Evolutionary conservation across 2,113 vertebrate species (phyloP).

Genomic region (Polypterus bichir): DNA sequence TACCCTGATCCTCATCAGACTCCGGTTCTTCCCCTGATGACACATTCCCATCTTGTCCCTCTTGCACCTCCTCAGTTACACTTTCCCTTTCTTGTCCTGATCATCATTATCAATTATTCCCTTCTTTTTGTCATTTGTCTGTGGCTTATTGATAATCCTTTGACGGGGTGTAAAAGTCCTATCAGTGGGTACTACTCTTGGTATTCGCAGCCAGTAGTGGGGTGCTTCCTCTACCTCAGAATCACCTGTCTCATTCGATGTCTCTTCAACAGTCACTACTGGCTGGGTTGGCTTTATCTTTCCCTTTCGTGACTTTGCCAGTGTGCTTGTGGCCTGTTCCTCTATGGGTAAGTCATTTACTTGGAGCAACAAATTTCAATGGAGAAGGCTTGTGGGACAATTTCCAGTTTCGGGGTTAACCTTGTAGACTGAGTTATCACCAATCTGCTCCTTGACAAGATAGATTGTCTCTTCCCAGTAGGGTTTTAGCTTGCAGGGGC

Average conservation of each 20-base stretch:
- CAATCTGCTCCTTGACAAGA: slow-evolving; percentile 2
- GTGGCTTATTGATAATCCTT: no score
- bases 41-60: not conserved
- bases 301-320: no score
- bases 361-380: not conserved
- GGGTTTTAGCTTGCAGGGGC: slow-evolving; percentile 14
- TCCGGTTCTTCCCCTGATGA: not conserved
- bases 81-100: no score
- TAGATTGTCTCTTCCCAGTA: slow-evolving; percentile 13
- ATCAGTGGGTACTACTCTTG: not conserved
- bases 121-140: no score
- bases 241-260: not conserved
- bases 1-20: no score
- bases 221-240: not conserved
- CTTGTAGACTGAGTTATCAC: slow-evolving; percentile 9
- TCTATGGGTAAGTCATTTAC: slow-evolving; percentile 12
- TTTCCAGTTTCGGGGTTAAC: slow-evolving; percentile 4
- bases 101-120: no score
- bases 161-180: no score
- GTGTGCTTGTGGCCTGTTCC: not conserved
- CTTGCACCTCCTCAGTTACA: no score
- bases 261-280: not conserved
- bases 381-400: not conserved
- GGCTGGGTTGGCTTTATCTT: not conserved
- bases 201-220: not conserved